Base-by-base conservation (phyloP, 2,797 vertebrate species). In the Cossypha niveicapilla region DNA sequence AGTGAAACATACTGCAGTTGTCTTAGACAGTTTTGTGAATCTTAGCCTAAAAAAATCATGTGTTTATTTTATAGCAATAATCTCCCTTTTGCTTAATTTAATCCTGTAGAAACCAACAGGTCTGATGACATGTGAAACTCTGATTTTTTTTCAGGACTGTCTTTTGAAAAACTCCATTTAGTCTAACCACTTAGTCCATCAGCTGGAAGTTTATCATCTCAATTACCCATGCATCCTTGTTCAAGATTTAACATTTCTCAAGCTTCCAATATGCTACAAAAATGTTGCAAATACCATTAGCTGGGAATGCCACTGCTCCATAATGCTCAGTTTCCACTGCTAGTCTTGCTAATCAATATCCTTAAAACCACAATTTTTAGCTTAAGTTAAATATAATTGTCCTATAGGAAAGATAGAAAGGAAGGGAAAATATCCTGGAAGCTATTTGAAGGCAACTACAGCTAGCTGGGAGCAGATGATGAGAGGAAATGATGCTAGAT, bases 301-400 rank as follows among this genome's bases (percentile, higher is more conserved):
- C 10, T 72, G 73, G 72, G 60, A 92, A 35, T 5, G 30, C 41
- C 39, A 60, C 13, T 87, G 53, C 32, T 87, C 18, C 42, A 53
- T 74, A 86, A 51, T 47, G 27, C n/a, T 91, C 39, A 27, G 12
- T 61, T 90, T 41, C 34, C 61, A 22, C 63, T 80, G 34, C 70
- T 72, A 39, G 24, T 42, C 53, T 61, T 77, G 28, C 66, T 90
- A 47, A 90, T 86, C 66, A 72, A 10, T 93, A 65, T 58, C 13
- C 27, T 89, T 42, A 78, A 90, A 92, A 28, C 44, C 60, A 58
- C 39, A 70, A 15, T 58, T 47, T n/a, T 88, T 86, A 56, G 41
- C n/a, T 88, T 75, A 86, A 88, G 35, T 66, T 92, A 87, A 88
- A 75, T 73, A 22, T 30, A 81, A 70, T 91, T 90, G 28, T 81